Evolutionary conservation across 2,113 vertebrate species (phyloP), one percentile per base, ranked within the genome.

Genomic region (Nyctereutes procyonoides): DNA sequence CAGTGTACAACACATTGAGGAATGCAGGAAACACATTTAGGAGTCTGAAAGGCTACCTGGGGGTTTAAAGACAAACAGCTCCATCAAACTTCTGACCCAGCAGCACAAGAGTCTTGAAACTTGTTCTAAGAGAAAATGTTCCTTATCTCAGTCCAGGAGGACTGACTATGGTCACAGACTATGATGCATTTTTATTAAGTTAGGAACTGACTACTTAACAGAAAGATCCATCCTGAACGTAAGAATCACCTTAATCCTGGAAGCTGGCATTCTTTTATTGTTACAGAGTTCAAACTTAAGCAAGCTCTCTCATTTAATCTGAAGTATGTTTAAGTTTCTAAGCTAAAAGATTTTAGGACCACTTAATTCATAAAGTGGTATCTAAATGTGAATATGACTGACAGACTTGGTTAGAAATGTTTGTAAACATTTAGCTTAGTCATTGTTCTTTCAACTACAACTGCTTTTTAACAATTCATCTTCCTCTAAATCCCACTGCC

Each of bases 401-500:
- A 35, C 32, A 80, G 16, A 56, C 28, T 92, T 91, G 53, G 15
- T 43, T 84, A 53, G 53, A 89, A 92, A 38, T 90, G 26, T 88
- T 62, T 56, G 65, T 24, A 79, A 94, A 77, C 43, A 62, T 24
- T 90, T 82, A 76, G 13, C 24, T 84, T 77, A 77, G 19, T 88
- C 69, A 76, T 60, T 16, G 74, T 90, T 35, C 30, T 69, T 83
- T 88, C 43, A 91, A 90, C 12, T 71, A 63, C 1, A 90, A 92
- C 5, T 92, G 11, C 58, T 94, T 79, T 63, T 94, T 82, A 88
- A 83, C 32, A 77, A 38, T 96, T 94, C 26, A 69, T 62, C 82
- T 88, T 74, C 81, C 58, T 77, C 65, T 90, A 89, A 77, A 67
- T 84, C 67, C 19, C n/a, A 88, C 1, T 32, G 30, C 32, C 24